Conservation (phyloP, 2,888 invertebrate species). For the Teleiodes luculella region DNA sequence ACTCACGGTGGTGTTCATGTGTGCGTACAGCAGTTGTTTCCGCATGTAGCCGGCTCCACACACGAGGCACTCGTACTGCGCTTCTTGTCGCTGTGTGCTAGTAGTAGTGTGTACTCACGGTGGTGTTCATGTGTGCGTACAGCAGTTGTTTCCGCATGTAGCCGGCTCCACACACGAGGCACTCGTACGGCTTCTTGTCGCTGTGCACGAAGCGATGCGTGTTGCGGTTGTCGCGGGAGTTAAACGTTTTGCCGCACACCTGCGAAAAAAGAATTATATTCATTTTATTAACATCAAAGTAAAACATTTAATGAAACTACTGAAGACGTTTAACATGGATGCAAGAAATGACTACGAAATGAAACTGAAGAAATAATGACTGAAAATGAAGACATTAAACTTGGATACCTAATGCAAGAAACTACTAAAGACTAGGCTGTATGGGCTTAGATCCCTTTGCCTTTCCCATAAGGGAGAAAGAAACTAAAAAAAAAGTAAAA, state of each 20-base stretch:
- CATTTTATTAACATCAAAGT: neutral
- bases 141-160: conserved; percentile 90
- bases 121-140: conserved; percentile 86
- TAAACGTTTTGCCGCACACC: conserved; percentile 91
- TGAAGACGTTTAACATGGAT: too few relatives aligned
- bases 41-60: conserved; percentile 91
- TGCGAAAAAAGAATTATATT: conserved; percentile 33
- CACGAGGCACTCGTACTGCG: conserved; percentile 89
- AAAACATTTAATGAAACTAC: too few relatives aligned
- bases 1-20: conserved; percentile 66
- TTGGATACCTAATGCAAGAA: too few relatives aligned
- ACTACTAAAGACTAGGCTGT: too few relatives aligned
- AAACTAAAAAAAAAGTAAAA: too few relatives aligned
- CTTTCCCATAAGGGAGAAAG: too few relatives aligned
- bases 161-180: conserved; percentile 87
- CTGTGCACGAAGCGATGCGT: conserved; percentile 91
- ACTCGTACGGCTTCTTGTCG: conserved; percentile 92
- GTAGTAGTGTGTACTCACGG: conserved; percentile 48
- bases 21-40: conserved; percentile 86
- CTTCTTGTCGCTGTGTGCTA: conserved; percentile 88
- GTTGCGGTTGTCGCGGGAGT: conserved; percentile 90
- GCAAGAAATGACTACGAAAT: too few relatives aligned
- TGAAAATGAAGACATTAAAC: too few relatives aligned
- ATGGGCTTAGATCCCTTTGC: too few relatives aligned
- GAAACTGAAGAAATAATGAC: too few relatives aligned